These are phyloP conservation scores for Coranthus polyacanthus DNA, from an alignment of 2,797 vertebrate genomes.

Conservation along the genomic window DNA sequence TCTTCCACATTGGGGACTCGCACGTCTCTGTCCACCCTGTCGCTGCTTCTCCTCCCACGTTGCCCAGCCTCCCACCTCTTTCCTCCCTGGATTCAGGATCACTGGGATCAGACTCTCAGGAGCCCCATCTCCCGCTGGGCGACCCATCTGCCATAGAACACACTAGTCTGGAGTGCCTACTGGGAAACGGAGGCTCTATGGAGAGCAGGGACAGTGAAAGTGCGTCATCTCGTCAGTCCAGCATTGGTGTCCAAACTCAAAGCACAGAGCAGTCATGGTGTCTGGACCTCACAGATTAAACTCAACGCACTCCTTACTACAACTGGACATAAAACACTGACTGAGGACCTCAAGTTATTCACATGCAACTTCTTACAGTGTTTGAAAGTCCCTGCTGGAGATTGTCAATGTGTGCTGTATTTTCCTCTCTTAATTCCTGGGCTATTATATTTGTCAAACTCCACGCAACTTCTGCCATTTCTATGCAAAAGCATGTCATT, in stretches of 20 bases:
- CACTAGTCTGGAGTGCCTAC: slow-evolving; percentile 82
- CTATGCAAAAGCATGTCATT: slow-evolving; percentile 86
- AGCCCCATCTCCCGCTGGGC: slow-evolving; percentile 54
- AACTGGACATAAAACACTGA: background rate
- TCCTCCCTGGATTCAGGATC: slow-evolving; percentile 69
- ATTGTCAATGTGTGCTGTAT: slow-evolving; percentile 50
- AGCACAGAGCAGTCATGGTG: slow-evolving; percentile 86
- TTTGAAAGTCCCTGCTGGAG: slow-evolving; percentile 65
- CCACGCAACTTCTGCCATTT: slow-evolving; percentile 62
- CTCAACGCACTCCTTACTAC: background rate
- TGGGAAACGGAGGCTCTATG: slow-evolving; percentile 73
- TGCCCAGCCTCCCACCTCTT: slow-evolving; percentile 38
- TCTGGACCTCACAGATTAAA: slow-evolving; percentile 82
- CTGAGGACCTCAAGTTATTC: background rate
- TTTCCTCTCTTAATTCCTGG: slow-evolving; percentile 28
- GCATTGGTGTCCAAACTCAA: slow-evolving; percentile 79
- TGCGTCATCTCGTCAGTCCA: slow-evolving; percentile 76
- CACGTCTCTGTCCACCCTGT: slow-evolving; percentile 41
- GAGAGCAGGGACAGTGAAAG: slow-evolving; percentile 82
- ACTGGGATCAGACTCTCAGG: slow-evolving; percentile 35
- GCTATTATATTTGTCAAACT: slow-evolving; percentile 57
- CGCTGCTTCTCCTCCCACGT: slow-evolving; percentile 49
- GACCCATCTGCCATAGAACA: slow-evolving; percentile 71
- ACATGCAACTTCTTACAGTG: slow-evolving; percentile 60
- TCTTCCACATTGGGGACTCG: slow-evolving; percentile 62